These are phyloP conservation scores for Leucosticte australis DNA, from an alignment of 2,113 vertebrate genomes.

Conservation along the genomic window DNA sequence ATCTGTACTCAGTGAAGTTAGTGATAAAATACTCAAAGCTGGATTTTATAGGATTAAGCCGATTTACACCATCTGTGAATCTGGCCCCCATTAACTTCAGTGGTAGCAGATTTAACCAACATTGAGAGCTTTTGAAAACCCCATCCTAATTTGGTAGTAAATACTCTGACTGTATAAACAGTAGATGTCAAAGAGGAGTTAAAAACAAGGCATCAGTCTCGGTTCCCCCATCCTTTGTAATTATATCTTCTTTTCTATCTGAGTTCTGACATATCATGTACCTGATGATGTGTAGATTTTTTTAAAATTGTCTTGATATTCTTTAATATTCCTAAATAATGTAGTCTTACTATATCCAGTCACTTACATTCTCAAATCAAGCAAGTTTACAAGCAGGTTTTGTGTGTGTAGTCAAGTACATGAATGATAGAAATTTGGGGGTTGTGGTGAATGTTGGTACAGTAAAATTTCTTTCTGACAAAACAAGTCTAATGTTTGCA, in stretches of 20 bases:
- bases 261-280: neutral
- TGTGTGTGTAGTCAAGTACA: neutral
- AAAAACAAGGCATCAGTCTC: neutral
- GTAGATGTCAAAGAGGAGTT: neutral
- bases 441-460: neutral
- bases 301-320: neutral
- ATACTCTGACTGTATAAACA: neutral
- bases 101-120: slow-evolving; percentile 47
- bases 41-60: slow-evolving; percentile 61
- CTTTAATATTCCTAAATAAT: neutral
- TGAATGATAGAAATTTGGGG: neutral
- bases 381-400: neutral
- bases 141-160: slow-evolving; percentile 17
- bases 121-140: slow-evolving; percentile 9
- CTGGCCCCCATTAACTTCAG: slow-evolving; percentile 58
- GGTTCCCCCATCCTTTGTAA: neutral
- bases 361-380: neutral
- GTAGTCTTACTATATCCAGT: neutral
- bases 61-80: slow-evolving; percentile 69
- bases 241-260: neutral
- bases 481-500: neutral
- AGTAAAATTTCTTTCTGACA: neutral
- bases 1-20: slow-evolving; percentile 63
- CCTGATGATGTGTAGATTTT: neutral
- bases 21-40: slow-evolving; percentile 62